A percentile compares a stretch with the other conserved stretches of the same genome.
Conservation (phyloP, 2,113 vertebrate species). For the Hylia prasina region DNA sequence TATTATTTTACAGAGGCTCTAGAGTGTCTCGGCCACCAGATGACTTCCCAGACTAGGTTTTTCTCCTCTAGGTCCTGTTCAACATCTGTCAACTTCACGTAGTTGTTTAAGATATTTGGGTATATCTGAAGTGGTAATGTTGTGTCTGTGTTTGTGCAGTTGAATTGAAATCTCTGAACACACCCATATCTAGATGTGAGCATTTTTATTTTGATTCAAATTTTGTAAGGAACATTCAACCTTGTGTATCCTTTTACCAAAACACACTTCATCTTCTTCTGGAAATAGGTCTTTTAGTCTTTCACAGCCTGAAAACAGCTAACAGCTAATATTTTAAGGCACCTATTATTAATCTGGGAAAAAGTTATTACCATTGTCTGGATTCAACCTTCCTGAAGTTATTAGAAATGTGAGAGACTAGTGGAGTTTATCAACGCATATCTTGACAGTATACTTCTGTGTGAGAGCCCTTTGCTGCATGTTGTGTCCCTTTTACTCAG, state of each 20-base stretch:
- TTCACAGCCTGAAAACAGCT: not conserved
- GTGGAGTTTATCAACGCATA: not conserved
- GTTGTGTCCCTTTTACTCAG: not conserved
- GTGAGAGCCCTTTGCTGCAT: not conserved
- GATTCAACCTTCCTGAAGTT: not conserved
- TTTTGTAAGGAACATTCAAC: not conserved
- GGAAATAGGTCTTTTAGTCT: not conserved
- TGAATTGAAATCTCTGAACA: not conserved
- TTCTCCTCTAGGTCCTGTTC: not conserved
- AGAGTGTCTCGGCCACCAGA: not conserved
- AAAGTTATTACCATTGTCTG: not conserved
- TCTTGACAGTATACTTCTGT: not conserved
- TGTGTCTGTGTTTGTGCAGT: not conserved
- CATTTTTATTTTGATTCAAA: not conserved
- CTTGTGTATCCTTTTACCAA: not conserved
- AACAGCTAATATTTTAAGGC: not conserved
- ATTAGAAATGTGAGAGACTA: not conserved
- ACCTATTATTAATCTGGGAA: not conserved
- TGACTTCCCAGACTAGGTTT: not conserved
- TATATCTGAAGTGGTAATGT: not conserved
- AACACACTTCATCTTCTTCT: not conserved
- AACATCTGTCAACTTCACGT: accelerated
- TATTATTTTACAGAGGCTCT: not conserved
- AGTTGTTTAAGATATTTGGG: not conserved
- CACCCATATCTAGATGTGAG: not conserved